phyloP scores from a whole-genome alignment of 2,113 vertebrate genomes.

The Caranx melampygus region DNA sequence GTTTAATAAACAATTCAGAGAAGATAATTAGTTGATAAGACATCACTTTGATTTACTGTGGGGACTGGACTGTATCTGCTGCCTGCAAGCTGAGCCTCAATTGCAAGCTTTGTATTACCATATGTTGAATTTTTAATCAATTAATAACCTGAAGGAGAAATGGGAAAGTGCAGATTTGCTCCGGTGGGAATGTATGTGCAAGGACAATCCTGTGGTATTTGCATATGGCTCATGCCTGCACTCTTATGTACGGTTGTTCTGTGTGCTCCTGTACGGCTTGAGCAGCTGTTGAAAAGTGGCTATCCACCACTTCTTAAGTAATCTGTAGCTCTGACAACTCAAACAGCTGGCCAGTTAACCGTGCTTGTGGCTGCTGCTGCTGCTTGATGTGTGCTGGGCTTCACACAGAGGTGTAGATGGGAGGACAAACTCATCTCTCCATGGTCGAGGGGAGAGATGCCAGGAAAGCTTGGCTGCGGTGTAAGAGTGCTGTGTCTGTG shows the following conservation, averaged over 20 bases:
- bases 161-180: constrained; percentile 69
- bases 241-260: constrained; percentile 25
- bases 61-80: constrained; percentile 46
- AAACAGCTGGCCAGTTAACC: constrained; percentile 73
- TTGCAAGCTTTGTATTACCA: constrained; percentile 67
- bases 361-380: constrained; percentile 62
- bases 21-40: constrained; percentile 77
- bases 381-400: constrained; percentile 67
- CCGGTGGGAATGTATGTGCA: constrained; percentile 52
- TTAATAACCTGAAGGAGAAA: constrained; percentile 71
- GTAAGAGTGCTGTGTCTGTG: constrained; percentile 68
- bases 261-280: constrained; percentile 30
- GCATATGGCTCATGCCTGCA: constrained; percentile 60
- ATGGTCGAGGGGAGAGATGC: constrained; percentile 64
- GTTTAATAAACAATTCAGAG: constrained; percentile 74
- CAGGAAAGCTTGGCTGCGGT: constrained; percentile 77
- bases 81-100: constrained; percentile 59
- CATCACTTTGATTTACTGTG: constrained; percentile 62
- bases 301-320: constrained; percentile 53
- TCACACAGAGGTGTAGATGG: constrained; percentile 74
- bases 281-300: constrained; percentile 26
- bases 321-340: constrained; percentile 69
- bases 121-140: constrained; percentile 78
- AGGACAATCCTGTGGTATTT: constrained; percentile 68
- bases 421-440: constrained; percentile 69